Percentiles rank a stretch among this genome's conserved stretches.
Conservation (phyloP, 2,888 invertebrate species). For the Minunthozetes semirufus region DNA sequence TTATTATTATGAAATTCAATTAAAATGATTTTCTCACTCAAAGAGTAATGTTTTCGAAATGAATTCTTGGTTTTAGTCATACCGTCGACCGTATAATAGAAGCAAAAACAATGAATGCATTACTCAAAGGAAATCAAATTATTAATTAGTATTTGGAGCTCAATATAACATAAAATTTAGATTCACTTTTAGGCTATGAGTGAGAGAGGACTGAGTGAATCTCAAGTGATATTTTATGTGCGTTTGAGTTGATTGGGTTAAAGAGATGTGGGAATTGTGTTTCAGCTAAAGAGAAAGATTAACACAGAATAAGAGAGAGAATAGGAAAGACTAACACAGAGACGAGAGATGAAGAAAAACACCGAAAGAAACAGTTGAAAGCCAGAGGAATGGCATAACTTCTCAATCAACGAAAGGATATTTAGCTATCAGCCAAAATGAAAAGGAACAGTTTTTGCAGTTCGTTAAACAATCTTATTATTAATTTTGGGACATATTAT, state of each 20-base stretch:
- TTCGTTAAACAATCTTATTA: slow-evolving; percentile 32
- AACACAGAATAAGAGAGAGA: slow-evolving; percentile 5
- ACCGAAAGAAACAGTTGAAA: not conserved
- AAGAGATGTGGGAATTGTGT: slow-evolving; percentile 27
- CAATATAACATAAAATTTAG: slow-evolving; percentile 15
- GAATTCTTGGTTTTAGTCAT: not conserved
- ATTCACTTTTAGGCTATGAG: not conserved
- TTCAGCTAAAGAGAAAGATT: slow-evolving; percentile 16
- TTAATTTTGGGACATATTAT: slow-evolving; percentile 24
- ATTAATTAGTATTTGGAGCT: slow-evolving; percentile 24
- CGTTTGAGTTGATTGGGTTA: slow-evolving; percentile 28
- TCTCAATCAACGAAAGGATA: slow-evolving; percentile 29
- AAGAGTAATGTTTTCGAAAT: not conserved
- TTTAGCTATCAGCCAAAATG: slow-evolving; percentile 28
- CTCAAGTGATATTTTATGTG: slow-evolving; percentile 26
- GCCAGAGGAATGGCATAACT: slow-evolving; percentile 9
- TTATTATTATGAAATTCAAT: slow-evolving; percentile 8
- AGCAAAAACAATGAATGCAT: slow-evolving; percentile 27
- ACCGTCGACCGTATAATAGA: not conserved
- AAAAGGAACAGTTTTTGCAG: slow-evolving; percentile 33
- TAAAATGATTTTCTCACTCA: not conserved
- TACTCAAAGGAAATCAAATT: slow-evolving; percentile 31
- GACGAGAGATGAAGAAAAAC: not conserved
- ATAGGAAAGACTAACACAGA: not conserved
- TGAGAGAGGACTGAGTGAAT: slow-evolving; percentile 8